Base-by-base conservation (phyloP, 2,113 vertebrate genomes). In the Ailuropoda melanoleuca region DNA sequence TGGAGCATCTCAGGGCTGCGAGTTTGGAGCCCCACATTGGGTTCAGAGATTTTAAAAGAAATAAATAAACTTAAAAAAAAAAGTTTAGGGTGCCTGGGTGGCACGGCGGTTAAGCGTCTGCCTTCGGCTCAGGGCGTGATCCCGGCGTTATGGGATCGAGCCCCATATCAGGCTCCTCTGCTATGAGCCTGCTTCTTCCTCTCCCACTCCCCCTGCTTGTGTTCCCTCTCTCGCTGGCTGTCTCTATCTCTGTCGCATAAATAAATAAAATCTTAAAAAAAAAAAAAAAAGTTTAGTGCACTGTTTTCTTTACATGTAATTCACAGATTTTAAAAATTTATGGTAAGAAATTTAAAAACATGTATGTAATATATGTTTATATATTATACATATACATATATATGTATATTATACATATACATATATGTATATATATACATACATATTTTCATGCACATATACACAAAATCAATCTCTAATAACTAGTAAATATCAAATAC, bases 321-420 rank as follows among this genome's bases (percentile, higher is more conserved):
- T 95, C 56, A n/a, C 86, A 86, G 18, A 93, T 95, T 88, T 74
- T 91, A 37, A 92, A 90, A 95, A 91, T 83, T 92, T 80, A 78
- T 58, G 6, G 72, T 1, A 90, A 72, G 4, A 86, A 96, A 96
- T n/a, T 95, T 92, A 53, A 56, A 60, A 75, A 55, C 70, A 43
- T 72, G 17, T 43, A 46, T 2, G 11, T 17, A 0, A n/a, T 13
- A 86, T 86, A 34, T 66, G n/a, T n/a, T n/a, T n/a, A n/a, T n/a
- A n/a, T n/a, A n/a, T n/a, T n/a, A n/a, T n/a, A n/a, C n/a, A 90
- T 1, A 53, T 1, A 39, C n/a, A 43, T 5, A 50, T 26, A 83
- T 4, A 83, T n/a, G n/a, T n/a, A n/a, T n/a, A n/a, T n/a, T n/a
- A n/a, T n/a, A n/a, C n/a, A 90, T 1, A 53, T 1, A 39, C n/a